A percentile compares a stretch with the other conserved stretches of the same genome.
Evolutionary conservation across 37 sponge, comb jelly and placozoan species (phyloP).

Genomic region (Spongia lamella): DNA sequence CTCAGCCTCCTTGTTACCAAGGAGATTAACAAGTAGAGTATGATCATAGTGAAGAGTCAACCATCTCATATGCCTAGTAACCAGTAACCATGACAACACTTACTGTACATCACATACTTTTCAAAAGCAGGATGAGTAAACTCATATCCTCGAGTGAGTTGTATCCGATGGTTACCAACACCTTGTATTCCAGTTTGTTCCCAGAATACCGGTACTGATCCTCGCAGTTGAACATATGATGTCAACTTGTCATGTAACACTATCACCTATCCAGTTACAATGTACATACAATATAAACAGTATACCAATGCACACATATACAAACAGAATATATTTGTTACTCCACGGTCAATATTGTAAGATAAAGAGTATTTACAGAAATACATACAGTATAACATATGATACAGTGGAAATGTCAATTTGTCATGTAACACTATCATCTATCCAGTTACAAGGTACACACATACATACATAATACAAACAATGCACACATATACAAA

Average conservation of each 20-base stretch:
- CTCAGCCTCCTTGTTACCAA: constrained; percentile 74
- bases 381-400: constrained; percentile 86
- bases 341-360: too few species aligned
- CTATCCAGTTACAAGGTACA: constrained; percentile 1
- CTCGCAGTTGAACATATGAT: constrained; percentile 90
- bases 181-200: constrained; percentile 86
- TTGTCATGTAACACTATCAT: constrained; percentile 20
- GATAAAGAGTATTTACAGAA: constrained; percentile 96
- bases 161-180: constrained; percentile 57
- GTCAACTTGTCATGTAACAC: constrained; percentile 26
- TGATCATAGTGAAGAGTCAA: constrained; percentile 72
- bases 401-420: too few species aligned
- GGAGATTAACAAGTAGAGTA: constrained; percentile 70
- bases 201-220: constrained; percentile 98
- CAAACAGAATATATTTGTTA: too few species aligned
- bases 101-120: constrained; percentile 11
- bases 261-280: constrained; percentile 18
- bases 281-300: background rate
- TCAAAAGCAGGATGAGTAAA: constrained; percentile 81
- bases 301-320: too few species aligned
- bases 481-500: too few species aligned
- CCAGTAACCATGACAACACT: background rate
- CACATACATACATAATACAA: too few species aligned
- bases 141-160: constrained; percentile 71
- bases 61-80: constrained; percentile 68